Evolutionary conservation across 92 coral and sea anemone genomes (phyloP).

Genomic region (Actinernus sp.): DNA sequence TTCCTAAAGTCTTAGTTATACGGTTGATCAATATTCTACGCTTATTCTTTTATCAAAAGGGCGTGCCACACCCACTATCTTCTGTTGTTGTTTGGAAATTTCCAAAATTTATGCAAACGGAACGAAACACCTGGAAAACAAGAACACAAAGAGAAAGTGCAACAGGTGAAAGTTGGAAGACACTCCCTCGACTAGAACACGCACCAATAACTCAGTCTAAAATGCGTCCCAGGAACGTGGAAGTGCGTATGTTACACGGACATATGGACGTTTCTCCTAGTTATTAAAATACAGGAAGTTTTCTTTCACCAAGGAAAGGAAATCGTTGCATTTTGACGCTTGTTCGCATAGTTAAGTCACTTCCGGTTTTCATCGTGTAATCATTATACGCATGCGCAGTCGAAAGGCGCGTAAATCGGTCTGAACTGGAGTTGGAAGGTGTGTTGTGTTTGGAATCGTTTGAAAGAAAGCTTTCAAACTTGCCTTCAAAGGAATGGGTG

Average conservation of each 20-base stretch:
- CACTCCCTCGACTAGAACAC: too few species aligned
- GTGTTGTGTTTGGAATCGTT: constrained; percentile 54
- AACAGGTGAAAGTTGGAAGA: too few species aligned
- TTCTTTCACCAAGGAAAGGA: too few species aligned
- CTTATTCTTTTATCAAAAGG: too few species aligned
- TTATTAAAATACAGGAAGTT: not conserved
- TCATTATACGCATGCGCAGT: constrained; percentile 61
- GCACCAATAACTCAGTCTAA: not conserved
- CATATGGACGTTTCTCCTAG: not conserved
- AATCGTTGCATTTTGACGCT: constrained; percentile 16
- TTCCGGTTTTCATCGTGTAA: constrained; percentile 53
- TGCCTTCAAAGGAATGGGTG: constrained; percentile 63
- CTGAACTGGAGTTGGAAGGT: constrained; percentile 54
- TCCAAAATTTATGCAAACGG: too few species aligned
- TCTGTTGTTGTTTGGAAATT: too few species aligned
- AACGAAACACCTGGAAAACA: too few species aligned
- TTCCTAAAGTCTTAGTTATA: too few species aligned
- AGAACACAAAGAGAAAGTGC: too few species aligned
- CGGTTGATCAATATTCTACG: too few species aligned
- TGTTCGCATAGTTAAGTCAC: constrained; percentile 31
- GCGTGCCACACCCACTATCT: too few species aligned
- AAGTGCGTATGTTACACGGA: not conserved
- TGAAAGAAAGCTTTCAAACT: constrained; percentile 36
- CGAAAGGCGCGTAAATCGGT: constrained; percentile 62
- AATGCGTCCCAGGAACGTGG: not conserved